Evolutionary conservation across 2,113 vertebrate species (phyloP).

Genomic region (Perognathus longimembris): DNA sequence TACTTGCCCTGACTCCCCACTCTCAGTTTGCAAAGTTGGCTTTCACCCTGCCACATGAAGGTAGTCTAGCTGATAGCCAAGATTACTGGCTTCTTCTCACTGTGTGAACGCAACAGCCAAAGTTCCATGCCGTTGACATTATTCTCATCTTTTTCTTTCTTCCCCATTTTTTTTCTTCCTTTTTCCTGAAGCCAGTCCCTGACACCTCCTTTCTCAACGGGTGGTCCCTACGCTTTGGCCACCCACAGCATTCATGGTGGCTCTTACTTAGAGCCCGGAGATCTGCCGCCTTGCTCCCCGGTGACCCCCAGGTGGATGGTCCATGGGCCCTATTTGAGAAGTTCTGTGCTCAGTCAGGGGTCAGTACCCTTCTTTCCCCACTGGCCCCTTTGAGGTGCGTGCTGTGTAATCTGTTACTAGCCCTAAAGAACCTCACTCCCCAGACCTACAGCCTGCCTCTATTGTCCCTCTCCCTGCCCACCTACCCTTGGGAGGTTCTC

Average conservation of each 20-base stretch:
- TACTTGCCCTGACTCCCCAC: neutral
- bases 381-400: neutral
- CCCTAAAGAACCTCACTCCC: neutral
- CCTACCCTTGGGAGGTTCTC: neutral
- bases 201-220: neutral
- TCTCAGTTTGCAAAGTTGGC: neutral
- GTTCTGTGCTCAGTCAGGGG: neutral
- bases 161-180: neutral
- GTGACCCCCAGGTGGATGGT: too few relatives aligned
- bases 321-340: neutral
- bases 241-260: neutral
- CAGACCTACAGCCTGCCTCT: neutral
- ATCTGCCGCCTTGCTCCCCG: fast-evolving
- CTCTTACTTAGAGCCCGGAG: neutral
- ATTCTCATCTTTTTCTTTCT: neutral
- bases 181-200: neutral
- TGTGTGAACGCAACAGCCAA: too few relatives aligned
- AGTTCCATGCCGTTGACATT: fast-evolving
- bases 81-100: neutral
- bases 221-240: neutral
- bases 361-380: neutral
- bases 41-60: neutral
- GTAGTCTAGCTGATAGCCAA: fast-evolving
- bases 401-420: neutral
- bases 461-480: fast-evolving